Conservation (phyloP, 2,113 vertebrate species). For the Phasianus colchicus region DNA sequence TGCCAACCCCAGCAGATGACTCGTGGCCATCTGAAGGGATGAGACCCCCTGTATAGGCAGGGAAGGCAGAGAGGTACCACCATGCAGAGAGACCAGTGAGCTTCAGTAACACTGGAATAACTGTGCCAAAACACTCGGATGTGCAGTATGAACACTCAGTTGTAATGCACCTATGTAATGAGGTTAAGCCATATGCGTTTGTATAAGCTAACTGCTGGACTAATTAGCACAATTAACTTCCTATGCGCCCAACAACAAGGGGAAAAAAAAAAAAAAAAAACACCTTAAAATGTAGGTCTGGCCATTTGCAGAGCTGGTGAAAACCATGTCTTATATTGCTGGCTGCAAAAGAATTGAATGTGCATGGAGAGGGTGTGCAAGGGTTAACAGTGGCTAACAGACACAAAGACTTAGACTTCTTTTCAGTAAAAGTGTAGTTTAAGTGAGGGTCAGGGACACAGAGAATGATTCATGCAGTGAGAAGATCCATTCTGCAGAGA, state of each 20-base stretch:
- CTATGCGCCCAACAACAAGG: not conserved
- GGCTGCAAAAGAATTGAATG: not conserved
- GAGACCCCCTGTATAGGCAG: not conserved
- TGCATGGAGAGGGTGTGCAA: not conserved
- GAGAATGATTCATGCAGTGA: not conserved
- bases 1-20: not conserved
- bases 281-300: not conserved
- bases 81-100: not conserved
- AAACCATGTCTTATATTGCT: not conserved
- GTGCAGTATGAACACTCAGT: not conserved
- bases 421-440: not conserved
- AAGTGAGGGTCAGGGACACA: not conserved
- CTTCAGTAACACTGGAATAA: not conserved
- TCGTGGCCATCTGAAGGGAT: not conserved
- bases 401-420: not conserved
- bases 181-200: not conserved
- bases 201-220: not conserved
- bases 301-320: not conserved
- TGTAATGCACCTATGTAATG: not conserved
- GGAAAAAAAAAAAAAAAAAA: not conserved
- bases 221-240: constrained; percentile 9
- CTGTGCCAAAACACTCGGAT: not conserved
- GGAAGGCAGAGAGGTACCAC: accelerated
- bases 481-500: not conserved
- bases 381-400: not conserved